Base-by-base conservation (phyloP, 1,140 invertebrate species). In the Ditylenchus dipsaci region DNA sequence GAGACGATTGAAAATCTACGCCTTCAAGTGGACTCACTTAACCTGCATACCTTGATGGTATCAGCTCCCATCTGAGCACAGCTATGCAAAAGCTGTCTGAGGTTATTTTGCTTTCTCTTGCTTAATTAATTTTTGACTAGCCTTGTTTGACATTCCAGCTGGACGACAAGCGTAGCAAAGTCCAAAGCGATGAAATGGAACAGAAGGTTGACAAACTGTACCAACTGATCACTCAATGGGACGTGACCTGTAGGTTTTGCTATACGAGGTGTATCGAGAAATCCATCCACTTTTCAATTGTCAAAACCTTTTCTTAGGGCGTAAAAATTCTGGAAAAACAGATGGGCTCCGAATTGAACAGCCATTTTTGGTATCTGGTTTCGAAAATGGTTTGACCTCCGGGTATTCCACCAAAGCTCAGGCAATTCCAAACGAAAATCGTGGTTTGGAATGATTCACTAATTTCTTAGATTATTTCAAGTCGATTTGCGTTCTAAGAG, bases 151-250 rank as follows among this genome's bases (percentile, higher is more conserved):
- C 62, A 65, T 21, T 64, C 63, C 68, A 66, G 65, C 11, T 21
- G n/a, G 59, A 67, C 23, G 59, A 66, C 27, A 66, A 66, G n/a
- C 21, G 64, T 21, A 66, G 42, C 57, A 66, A 67, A 42, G 23
- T 23, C n/a, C 21, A 38, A 8, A 45, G n/a, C 5, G 65, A 66
- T n/a, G 65, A 29, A 8, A 23, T 66, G 26, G 65, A 66, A 64
- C 63, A 67, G 33, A 66, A 68, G 61, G 21, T 66, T 1, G 42
- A 66, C 63, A 67, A 66, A 23, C 26, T 66, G 9, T 66, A 66
- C 30, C 5, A 67, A 66, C 63, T 66, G 17, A 21, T 65, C 5
- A 17, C 21, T 7, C 15, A 66, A 68, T 66, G 65, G 65, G 65
- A 66, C 19, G 29, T 19, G n/a, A 30, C 63, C 23, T 65, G 63